Conservation (phyloP, 2,113 vertebrate genomes). For the Lepisosteus osseus region DNA sequence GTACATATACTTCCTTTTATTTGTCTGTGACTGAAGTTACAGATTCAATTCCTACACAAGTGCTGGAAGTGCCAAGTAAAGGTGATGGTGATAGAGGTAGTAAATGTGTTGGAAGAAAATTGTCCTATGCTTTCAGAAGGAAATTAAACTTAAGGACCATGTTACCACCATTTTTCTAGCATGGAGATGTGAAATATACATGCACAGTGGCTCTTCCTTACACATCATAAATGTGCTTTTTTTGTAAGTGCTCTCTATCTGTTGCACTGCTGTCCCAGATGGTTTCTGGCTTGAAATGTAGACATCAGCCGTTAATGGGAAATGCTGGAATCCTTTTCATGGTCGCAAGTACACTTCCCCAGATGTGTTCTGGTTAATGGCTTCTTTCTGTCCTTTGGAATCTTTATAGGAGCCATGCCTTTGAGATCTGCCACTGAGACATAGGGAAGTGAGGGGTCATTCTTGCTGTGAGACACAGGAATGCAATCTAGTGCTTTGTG, state of each 20-base stretch:
- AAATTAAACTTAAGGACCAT: too few relatives aligned
- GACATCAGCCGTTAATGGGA: constrained; percentile 3
- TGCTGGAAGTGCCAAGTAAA: too few relatives aligned
- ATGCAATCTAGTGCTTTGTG: too few relatives aligned
- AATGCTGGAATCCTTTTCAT: constrained; percentile 33
- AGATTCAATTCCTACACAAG: too few relatives aligned
- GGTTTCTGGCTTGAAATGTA: background rate
- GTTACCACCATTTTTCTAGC: background rate
- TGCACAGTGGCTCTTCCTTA: constrained; percentile 1
- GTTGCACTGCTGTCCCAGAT: background rate
- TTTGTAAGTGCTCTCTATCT: constrained; percentile 9
- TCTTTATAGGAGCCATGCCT: constrained; percentile 12
- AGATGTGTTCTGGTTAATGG: constrained; percentile 5
- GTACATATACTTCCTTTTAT: too few relatives aligned
- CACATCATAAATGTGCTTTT: constrained; percentile 8
- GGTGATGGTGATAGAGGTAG: too few relatives aligned
- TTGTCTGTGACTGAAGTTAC: too few relatives aligned
- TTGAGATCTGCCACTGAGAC: background rate
- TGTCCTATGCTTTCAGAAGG: too few relatives aligned
- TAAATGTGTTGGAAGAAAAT: too few relatives aligned
- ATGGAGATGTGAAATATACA: background rate
- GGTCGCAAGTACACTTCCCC: constrained; percentile 5
- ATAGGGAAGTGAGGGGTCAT: background rate
- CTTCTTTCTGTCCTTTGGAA: background rate
- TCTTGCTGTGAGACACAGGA: background rate